A percentile compares a stretch with the other conserved stretches of the same genome.
phyloP scores from a whole-genome alignment of 2,888 invertebrate species.

The Heliconius charithonia region DNA sequence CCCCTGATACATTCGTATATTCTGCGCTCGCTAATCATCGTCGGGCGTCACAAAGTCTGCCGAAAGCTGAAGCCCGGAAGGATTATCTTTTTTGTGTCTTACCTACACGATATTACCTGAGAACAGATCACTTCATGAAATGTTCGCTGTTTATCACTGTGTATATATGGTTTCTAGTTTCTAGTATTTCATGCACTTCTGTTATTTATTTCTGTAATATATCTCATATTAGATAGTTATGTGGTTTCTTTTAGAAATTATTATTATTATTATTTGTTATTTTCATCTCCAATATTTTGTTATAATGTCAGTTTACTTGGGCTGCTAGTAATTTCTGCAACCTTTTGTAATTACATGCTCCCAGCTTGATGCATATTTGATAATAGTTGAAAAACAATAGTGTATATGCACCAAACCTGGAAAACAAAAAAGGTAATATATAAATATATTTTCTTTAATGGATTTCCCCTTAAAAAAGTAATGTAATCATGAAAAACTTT shows the following conservation, averaged over 20 bases:
- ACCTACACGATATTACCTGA: constrained; percentile 56
- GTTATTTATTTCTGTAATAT: not conserved
- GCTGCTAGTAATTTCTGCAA: no score
- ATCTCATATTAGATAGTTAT: not conserved
- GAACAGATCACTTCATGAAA: constrained; percentile 30
- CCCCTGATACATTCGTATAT: constrained; percentile 65
- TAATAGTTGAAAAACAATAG: no score
- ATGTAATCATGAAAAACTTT: no score
- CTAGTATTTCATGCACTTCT: constrained; percentile 9
- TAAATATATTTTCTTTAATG: no score
- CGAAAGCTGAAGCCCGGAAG: constrained; percentile 74
- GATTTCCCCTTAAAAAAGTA: no score
- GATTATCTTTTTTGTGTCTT: constrained; percentile 79
- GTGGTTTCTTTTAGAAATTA: not conserved
- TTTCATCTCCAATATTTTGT: not conserved
- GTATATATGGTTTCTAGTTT: constrained; percentile 12
- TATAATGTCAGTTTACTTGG: not conserved
- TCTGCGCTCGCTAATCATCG: constrained; percentile 70
- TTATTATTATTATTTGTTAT: not conserved
- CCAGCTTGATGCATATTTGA: no score
- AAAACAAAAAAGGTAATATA: no score
- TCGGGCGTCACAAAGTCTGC: constrained; percentile 79
- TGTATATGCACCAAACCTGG: no score
- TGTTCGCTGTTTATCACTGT: constrained; percentile 40
- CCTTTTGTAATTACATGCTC: no score